A percentile compares a stretch with the other conserved stretches of the same genome.
Evolutionary conservation across 2,113 vertebrate genomes (phyloP).

Genomic region (Silurus meridionalis): DNA sequence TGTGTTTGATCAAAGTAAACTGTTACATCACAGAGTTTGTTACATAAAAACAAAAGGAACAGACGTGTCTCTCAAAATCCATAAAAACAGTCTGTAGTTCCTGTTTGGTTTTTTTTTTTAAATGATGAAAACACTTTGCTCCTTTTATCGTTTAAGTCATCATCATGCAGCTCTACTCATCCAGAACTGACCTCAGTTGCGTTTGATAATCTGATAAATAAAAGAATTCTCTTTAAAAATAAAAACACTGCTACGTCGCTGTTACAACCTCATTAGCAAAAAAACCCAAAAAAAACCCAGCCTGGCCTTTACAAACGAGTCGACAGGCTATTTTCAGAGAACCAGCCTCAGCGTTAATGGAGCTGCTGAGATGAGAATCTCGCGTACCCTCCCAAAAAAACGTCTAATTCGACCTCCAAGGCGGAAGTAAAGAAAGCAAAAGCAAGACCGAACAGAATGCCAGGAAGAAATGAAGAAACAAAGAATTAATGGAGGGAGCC

Average conservation of each 20-base stretch:
- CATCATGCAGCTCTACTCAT: background rate
- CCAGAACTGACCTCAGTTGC: background rate
- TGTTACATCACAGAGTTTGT: too few species aligned
- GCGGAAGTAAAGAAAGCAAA: slow-evolving; percentile 72
- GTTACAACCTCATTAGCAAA: slow-evolving; percentile 1
- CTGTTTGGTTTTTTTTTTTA: background rate
- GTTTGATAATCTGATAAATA: background rate
- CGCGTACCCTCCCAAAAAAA: slow-evolving; percentile 2
- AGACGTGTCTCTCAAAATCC: too few species aligned
- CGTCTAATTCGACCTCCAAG: slow-evolving; percentile 57
- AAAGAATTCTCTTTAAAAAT: background rate
- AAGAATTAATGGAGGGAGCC: slow-evolving; percentile 74
- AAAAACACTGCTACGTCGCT: background rate
- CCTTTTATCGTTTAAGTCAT: background rate
- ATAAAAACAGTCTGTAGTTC: background rate
- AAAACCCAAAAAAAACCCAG: background rate
- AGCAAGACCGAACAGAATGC: slow-evolving; percentile 77
- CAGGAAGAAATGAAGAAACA: slow-evolving; percentile 81
- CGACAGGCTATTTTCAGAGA: slow-evolving; percentile 7
- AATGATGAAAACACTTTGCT: background rate
- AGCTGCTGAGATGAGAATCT: slow-evolving; percentile 10
- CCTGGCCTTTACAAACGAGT: background rate
- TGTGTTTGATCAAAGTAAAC: too few species aligned
- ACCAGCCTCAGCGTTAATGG: background rate
- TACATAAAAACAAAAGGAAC: too few species aligned